Percentiles rank a stretch among this genome's conserved stretches.
Evolutionary conservation across 2,113 vertebrate species (phyloP).

Genomic region (Prochilodus magdalenae): DNA sequence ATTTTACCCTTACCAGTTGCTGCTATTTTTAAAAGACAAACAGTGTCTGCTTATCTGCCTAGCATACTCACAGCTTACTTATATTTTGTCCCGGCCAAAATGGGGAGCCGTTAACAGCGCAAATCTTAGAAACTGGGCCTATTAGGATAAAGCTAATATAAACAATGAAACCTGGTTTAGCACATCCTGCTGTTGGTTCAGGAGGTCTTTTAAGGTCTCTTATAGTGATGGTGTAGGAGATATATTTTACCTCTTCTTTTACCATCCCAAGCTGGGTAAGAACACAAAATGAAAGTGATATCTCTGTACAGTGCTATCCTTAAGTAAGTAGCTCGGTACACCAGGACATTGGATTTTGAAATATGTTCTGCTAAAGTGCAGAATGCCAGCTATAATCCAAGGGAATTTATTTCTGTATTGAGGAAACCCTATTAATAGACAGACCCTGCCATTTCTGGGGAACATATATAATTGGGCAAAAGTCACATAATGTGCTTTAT

Average conservation of each 20-base stretch:
- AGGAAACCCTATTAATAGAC: neutral
- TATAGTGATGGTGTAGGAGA: neutral
- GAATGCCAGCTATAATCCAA: neutral
- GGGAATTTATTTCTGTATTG: neutral
- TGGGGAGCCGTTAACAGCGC: neutral
- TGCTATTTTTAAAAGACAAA: neutral
- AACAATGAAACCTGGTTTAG: neutral
- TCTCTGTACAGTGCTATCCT: neutral
- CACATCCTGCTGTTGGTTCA: neutral
- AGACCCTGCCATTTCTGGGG: neutral
- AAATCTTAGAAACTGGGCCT: neutral
- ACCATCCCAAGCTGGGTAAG: neutral
- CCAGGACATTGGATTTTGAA: neutral
- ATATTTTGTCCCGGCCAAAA: neutral
- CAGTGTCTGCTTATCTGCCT: neutral
- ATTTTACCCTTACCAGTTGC: neutral
- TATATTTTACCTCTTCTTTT: neutral
- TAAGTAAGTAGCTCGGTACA: neutral
- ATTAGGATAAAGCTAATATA: slow-evolving; percentile 4
- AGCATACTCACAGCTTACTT: neutral
- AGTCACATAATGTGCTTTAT: neutral
- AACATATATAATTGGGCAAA: neutral
- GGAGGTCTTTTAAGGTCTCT: neutral
- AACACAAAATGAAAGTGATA: neutral
- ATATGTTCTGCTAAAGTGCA: neutral